Evolutionary conservation across 1,140 invertebrate genomes (phyloP), one percentile per base, ranked within the genome.

Genomic region (Cataglyphis hispanica): DNA sequence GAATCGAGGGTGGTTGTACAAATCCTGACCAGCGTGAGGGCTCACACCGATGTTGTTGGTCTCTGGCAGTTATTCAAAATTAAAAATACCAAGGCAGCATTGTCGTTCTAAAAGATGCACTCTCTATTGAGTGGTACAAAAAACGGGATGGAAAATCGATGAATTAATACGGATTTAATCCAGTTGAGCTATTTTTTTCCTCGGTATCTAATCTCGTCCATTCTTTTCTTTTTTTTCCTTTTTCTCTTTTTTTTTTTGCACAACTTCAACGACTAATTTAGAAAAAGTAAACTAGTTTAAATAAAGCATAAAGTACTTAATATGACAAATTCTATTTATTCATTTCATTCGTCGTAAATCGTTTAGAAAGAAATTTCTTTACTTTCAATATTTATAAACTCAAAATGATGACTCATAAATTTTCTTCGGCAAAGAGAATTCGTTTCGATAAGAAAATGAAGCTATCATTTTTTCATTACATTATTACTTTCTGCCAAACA

Each of bases 61-160:
- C 66, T n/a, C 50, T 53, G 11, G 66, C 22, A 40, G 50, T 43
- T 58, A 7, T 72, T 61, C 67, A 53, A 74, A 56, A 83, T 83
- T 83, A 83, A 83, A 74, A 83, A 74, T 83, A 74, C 37, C 67
- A 72, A 60, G 67, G 19, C 67, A 27, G 13, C 53, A 27, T 46
- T 60, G 74, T n/a, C 53, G 31, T 2, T 31, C 25, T 60, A 43
- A 60, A 34, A 13, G 11, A 72, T 74, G 37, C 31, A 31, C 37
- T 74, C 46, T 43, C 37, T 46, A 46, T 2, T 34, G 13, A 13
- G 7, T 72, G 25, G 37, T 43, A n/a, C 46, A 34, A 11, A 70
- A 27, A n/a, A 69, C 75, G 69, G 40, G 40, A 58, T 69, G 61
- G 25, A 72, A 83, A 83, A 27, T 83, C 67, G 40, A 78, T 80